Conservation (phyloP, 2,113 vertebrate genomes). For the Vulpes vulpes region DNA sequence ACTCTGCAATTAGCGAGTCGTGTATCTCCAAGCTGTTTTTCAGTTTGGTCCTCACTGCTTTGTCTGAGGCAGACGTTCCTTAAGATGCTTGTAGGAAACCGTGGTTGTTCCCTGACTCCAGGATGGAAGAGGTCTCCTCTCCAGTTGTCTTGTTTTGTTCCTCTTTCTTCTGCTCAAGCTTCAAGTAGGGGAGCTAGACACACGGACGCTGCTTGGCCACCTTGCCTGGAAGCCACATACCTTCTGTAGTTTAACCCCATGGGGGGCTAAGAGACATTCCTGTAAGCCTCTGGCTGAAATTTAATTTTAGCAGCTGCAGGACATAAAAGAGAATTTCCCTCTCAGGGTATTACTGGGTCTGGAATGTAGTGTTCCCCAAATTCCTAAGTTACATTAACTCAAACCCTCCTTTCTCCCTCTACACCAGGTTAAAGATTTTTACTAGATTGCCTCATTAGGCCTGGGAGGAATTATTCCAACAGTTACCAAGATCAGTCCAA, state of each 20-base stretch:
- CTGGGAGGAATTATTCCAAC: background rate
- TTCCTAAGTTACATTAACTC: conserved; percentile 57
- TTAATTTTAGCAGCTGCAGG: conserved; percentile 51
- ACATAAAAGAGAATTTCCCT: conserved; percentile 11
- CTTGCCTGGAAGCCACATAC: background rate
- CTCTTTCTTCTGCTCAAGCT: background rate
- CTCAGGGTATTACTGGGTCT: background rate
- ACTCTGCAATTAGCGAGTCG: background rate
- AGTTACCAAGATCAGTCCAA: background rate
- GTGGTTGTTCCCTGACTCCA: background rate
- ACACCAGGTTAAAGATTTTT: background rate
- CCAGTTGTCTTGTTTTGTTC: background rate
- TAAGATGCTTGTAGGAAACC: background rate
- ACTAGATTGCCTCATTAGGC: conserved; percentile 2
- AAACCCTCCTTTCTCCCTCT: background rate
- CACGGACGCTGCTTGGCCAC: background rate
- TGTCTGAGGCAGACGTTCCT: background rate
- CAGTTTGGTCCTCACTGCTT: background rate
- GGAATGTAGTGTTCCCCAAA: background rate
- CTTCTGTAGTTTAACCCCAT: background rate
- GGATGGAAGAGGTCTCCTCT: background rate
- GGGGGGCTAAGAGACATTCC: background rate
- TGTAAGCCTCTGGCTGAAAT: conserved; percentile 22
- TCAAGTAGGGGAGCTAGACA: background rate
- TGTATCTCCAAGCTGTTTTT: background rate